Base-by-base conservation (phyloP, 2,797 vertebrate species). In the Hoplostethus mediterraneus region DNA sequence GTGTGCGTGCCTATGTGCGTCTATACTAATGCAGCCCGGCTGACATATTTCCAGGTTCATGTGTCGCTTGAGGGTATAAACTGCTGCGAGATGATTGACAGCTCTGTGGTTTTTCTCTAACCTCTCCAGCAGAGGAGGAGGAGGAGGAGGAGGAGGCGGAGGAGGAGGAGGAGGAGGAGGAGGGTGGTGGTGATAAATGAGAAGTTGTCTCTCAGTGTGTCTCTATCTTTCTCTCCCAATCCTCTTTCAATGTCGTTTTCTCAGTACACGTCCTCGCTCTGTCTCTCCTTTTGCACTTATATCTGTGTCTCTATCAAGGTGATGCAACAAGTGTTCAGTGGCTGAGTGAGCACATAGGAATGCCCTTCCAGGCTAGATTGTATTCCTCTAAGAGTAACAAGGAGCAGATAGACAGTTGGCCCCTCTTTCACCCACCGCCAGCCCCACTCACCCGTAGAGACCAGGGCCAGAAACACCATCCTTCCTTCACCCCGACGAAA, bases 41-140 rank as follows among this genome's bases (percentile, higher is more conserved):
- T 81, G 89, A 77, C 57, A 53, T 85, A 81, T 88, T 78, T 89
- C 58, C 84, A 81, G 85, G 92, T 82, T 87, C 89, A 81, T 53
- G 63, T 64, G 71, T 89, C 86, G 77, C 82, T 55, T 48, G 38
- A 44, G 80, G 92, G 82, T 7, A 75, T 71, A 63, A 85, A 70
- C 67, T 79, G 79, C 30, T 74, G 56, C 28, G 13, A 48, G 61
- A 30, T 90, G 85, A 91, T 60, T 89, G 93, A 93, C 87, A 77
- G 33, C 71, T 62, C 65, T 0, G 64, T 64, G 30, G 57, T 84
- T 89, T 83, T n/a, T 44, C 59, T 82, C 64, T 25, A 57, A 1
- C 75, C 77, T 79, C 53, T 88, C 79, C 54, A 21, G 21, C 21
- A 1, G 21, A 21, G 21, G 21, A 45, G 62, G 31, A 30, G 33